A percentile compares a stretch with the other conserved stretches of the same genome.
phyloP scores from a whole-genome alignment of 2,888 invertebrate genomes.

The Acanthosepion pharaonis region DNA sequence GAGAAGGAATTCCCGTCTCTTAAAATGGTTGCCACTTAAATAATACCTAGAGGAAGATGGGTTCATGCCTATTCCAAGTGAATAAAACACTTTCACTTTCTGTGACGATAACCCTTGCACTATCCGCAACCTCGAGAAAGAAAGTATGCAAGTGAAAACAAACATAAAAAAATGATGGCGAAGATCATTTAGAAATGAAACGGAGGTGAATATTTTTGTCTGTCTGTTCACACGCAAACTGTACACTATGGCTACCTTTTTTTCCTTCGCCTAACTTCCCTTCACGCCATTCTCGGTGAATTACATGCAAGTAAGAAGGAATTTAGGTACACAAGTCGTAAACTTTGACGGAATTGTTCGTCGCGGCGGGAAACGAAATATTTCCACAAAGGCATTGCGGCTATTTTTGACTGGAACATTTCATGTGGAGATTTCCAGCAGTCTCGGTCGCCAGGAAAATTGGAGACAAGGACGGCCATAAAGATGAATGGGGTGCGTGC shows the following conservation, averaged over 20 bases:
- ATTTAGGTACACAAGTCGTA: not conserved
- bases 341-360: not conserved
- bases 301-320: not conserved
- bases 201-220: too few relatives aligned
- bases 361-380: not conserved
- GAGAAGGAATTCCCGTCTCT: too few relatives aligned
- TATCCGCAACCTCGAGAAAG: too few relatives aligned
- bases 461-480: not conserved
- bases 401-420: slow-evolving; percentile 33
- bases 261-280: not conserved
- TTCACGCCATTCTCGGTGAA: not conserved
- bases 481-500: not conserved
- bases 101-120: too few relatives aligned
- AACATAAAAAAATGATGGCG: too few relatives aligned
- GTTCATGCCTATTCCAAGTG: too few relatives aligned
- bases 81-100: too few relatives aligned
- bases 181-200: too few relatives aligned
- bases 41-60: too few relatives aligned
- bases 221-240: too few relatives aligned
- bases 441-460: not conserved
- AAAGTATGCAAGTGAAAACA: too few relatives aligned
- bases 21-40: too few relatives aligned
- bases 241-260: not conserved
- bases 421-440: slow-evolving; percentile 15
- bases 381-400: not conserved